Percentiles rank a stretch among this genome's conserved stretches.
Conservation (phyloP, 1,140 invertebrate genomes). For the Delia radicum region DNA sequence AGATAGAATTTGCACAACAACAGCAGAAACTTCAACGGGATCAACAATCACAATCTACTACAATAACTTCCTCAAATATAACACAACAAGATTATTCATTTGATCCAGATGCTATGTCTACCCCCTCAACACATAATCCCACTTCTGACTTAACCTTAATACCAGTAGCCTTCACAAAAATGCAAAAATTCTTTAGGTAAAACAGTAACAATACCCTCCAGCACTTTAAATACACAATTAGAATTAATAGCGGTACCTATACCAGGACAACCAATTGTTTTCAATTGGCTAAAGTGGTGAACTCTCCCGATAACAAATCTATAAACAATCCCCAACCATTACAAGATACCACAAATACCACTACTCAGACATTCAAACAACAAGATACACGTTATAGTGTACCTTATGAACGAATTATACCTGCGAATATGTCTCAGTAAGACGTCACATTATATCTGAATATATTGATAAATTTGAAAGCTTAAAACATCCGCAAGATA, state of each 20-base stretch:
- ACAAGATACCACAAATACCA: not conserved
- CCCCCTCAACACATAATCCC: slow-evolving; percentile 23
- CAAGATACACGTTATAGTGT: slow-evolving; percentile 28
- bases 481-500: slow-evolving; percentile 34
- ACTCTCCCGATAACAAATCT: not conserved
- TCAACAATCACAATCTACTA: too few relatives aligned
- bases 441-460: slow-evolving; percentile 38
- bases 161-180: slow-evolving; percentile 17
- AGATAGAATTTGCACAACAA: not conserved
- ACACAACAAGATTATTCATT: slow-evolving; percentile 31
- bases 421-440: slow-evolving; percentile 39
- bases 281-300: slow-evolving; percentile 40
- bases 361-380: too few relatives aligned
- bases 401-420: slow-evolving; percentile 44
- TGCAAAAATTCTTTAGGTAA: too few relatives aligned
- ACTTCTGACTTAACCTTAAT: not conserved
- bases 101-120: slow-evolving; percentile 37
- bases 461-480: slow-evolving; percentile 42
- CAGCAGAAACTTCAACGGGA: too few relatives aligned
- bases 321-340: too few relatives aligned
- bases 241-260: slow-evolving; percentile 47
- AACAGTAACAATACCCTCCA: slow-evolving; percentile 31
- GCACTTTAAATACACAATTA: slow-evolving; percentile 25
- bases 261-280: slow-evolving; percentile 40
- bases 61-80: not conserved